These are phyloP conservation scores for Megaustenia siamemsis DNA, from an alignment of 2,888 invertebrate species.

Conservation along the genomic window DNA sequence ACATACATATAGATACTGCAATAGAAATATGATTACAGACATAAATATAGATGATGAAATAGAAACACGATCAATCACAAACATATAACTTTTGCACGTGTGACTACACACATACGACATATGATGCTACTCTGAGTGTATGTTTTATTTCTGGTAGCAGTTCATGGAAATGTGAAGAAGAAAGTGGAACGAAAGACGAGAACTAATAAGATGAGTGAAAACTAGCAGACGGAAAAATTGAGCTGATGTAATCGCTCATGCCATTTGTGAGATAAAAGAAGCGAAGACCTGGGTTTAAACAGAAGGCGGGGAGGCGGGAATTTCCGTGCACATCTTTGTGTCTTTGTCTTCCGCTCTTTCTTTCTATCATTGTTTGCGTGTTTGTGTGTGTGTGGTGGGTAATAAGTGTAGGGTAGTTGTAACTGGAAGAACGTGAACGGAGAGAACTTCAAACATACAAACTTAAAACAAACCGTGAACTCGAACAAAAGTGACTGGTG, in stretches of 20 bases:
- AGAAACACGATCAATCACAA: too few relatives aligned
- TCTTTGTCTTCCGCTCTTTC: neutral
- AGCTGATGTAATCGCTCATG: neutral
- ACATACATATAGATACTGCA: too few relatives aligned
- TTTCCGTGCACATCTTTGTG: neutral
- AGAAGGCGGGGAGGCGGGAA: neutral
- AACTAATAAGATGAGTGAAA: neutral
- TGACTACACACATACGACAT: too few relatives aligned
- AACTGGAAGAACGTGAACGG: neutral
- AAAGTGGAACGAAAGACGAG: too few relatives aligned
- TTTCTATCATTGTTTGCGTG: too few relatives aligned
- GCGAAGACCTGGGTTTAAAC: neutral
- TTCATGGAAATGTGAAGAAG: too few relatives aligned
- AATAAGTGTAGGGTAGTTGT: too few relatives aligned
- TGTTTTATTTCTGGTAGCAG: too few relatives aligned
- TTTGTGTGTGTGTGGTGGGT: neutral
- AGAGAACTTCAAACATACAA: neutral
- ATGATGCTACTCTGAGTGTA: too few relatives aligned
- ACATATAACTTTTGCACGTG: too few relatives aligned
- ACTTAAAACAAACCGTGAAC: constrained; percentile 20
- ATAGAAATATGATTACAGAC: too few relatives aligned
- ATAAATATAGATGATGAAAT: too few relatives aligned
- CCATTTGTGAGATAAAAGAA: neutral
- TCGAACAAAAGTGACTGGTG: neutral
- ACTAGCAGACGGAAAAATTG: neutral